A percentile compares a stretch with the other conserved stretches of the same genome.
phyloP scores from a whole-genome alignment of 2,113 vertebrate genomes.

The Cyphomyrus plagiostoma region DNA sequence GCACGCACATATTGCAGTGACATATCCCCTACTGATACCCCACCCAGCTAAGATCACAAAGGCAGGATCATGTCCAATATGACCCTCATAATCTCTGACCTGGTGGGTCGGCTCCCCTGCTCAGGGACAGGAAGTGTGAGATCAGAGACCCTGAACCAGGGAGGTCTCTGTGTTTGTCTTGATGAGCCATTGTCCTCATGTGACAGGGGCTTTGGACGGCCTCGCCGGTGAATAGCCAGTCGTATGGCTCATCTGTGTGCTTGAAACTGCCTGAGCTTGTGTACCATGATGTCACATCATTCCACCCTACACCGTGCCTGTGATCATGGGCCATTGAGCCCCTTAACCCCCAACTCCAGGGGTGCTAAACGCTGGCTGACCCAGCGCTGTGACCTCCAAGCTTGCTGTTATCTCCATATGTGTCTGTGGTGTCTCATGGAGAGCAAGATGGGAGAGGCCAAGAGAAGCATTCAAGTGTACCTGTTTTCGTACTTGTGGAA shows the following conservation, averaged over 20 bases:
- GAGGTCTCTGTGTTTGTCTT: background rate
- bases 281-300: background rate
- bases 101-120: constrained; percentile 40
- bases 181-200: background rate
- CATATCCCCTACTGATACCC: constrained; percentile 20
- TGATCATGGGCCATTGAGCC: background rate
- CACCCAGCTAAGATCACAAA: constrained; percentile 40
- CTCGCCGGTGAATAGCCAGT: background rate
- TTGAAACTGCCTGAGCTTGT: background rate
- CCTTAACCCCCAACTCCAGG: background rate
- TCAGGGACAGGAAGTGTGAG: constrained; percentile 31
- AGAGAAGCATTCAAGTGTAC: background rate
- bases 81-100: constrained; percentile 46
- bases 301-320: background rate
- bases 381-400: background rate
- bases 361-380: background rate
- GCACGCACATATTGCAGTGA: constrained; percentile 5
- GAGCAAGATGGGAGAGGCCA: no score
- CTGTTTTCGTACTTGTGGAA: background rate
- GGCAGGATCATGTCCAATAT: constrained; percentile 45
- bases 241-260: background rate
- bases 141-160: background rate
- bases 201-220: constrained; percentile 18
- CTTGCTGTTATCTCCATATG: background rate
- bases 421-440: no score